Evolutionary conservation across 1,140 invertebrate genomes (phyloP), one percentile per base, ranked within the genome.

Genomic region (Melipona quadrifasciata): DNA sequence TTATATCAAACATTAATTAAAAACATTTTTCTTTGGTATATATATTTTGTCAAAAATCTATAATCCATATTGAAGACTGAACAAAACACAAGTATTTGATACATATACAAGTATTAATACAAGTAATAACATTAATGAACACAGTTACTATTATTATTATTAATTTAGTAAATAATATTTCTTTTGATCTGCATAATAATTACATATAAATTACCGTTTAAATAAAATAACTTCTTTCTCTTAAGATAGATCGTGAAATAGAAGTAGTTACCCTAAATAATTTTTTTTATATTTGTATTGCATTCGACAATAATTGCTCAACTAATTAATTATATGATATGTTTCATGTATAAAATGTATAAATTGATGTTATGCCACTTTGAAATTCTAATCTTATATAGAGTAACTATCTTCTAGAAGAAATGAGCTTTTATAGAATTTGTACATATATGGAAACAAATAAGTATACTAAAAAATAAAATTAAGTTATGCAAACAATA

Each of bases 71-170:
- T 51, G 27, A n/a, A 24, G 31, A 8, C 47, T 71, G 24, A 64
- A 53, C 47, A 70, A 53, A 34, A 31, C 31, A 73, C 27, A 47
- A 58, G 2, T 27, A 70, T 70, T 51, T n/a, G 24, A 11, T 51
- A 53, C 57, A 57, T 57, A 34, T 57, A 51, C 27, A 51, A 70
- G 27, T 78, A 70, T 58, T 27, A 55, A 19, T 57, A 51, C 39
- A 55, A 34, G 31, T 55, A 58, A 24, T 27, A 70, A 17, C 70
- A 77, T 70, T 58, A 51, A 51, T 34, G 21, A 31, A 5, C 53
- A 74, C 21, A 27, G 11, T 78, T 68, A 74, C 5, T 70, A 51
- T 57, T 53, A 75, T 70, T 31, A 82, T 57, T 53, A 75, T 70
- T 31, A 82, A 27, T 21, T 76, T 19, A 16, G 2, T 53, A 61